Evolutionary conservation across 2,113 vertebrate species (phyloP), one percentile per base, ranked within the genome.

Genomic region (Mustela lutreola): DNA sequence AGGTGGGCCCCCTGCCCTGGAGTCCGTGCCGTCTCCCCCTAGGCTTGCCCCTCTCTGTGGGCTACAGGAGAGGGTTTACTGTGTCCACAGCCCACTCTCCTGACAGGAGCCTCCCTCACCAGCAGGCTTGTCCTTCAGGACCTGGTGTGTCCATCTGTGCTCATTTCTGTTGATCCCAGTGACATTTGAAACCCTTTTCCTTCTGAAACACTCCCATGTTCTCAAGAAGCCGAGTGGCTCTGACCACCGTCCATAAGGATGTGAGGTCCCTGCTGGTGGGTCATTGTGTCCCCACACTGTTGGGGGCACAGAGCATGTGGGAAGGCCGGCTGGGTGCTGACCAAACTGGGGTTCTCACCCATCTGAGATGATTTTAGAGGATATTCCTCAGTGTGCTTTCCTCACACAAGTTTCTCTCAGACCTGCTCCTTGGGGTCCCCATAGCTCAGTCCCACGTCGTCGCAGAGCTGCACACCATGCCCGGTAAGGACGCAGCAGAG

Each of bases 381-480:
- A 56, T 16, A 56, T 56, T 56, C 53, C 53, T 56, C 16, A 5
- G 53, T 56, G 16, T 18, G 53, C 53, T 56, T 56, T 56, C 53
- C 16, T 56, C 53, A 56, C 53, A 56, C 53, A 56, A 56, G 53
- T 56, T 56, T 56, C 53, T 56, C 53, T 56, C 5, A 5, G 53
- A 16, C 53, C 16, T 56, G 15, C 16, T 56, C 16, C 53, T 18
- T 56, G 53, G 53, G 16, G 53, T 56, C 50, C 50, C 50, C 15
- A 15, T 53, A 53, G 50, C 50, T 53, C 50, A 1, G 50, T 1
- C 50, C 50, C 39, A 5, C 1, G 6, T 9, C 21, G 16, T 12
- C 2, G 0, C 33, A 63, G 4, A 33, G 53, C 70, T 56, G 28
- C 31, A 78, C 14, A 7, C 19, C 63, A 5, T 4, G 1, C 19